A percentile compares a stretch with the other conserved stretches of the same genome.
Conservation (phyloP, 2,113 vertebrate species). For the Ammodramus savannarum region DNA sequence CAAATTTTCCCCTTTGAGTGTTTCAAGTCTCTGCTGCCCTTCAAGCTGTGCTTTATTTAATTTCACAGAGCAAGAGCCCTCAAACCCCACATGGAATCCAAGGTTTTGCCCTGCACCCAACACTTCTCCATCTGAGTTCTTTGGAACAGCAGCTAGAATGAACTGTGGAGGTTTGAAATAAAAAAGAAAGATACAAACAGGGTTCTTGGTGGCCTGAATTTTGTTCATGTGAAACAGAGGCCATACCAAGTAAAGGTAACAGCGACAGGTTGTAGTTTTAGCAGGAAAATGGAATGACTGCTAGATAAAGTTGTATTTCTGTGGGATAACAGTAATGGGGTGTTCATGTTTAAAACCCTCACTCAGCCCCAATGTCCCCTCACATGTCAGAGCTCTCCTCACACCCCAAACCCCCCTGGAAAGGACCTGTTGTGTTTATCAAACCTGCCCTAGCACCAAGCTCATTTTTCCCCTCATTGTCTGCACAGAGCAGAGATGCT, state of each 20-base stretch:
- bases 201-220: not conserved
- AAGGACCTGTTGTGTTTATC: not conserved
- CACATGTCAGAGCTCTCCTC: fast-evolving
- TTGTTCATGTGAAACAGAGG: not conserved
- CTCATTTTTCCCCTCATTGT: not conserved
- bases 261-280: not conserved
- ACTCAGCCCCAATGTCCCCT: not conserved
- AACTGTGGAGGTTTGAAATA: fast-evolving
- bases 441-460: not conserved
- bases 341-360: fast-evolving
- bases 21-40: not conserved
- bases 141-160: not conserved
- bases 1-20: not conserved
- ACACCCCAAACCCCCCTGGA: not conserved
- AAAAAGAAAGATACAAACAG: fast-evolving
- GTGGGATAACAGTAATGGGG: fast-evolving
- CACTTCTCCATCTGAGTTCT: not conserved
- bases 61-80: not conserved
- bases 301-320: too few species aligned
- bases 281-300: not conserved
- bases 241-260: not conserved
- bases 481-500: not conserved
- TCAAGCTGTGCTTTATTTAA: not conserved
- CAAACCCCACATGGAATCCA: not conserved
- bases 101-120: not conserved